These are phyloP conservation scores for Scomber scombrus DNA, from an alignment of 2,113 vertebrate genomes.

Conservation along the genomic window DNA sequence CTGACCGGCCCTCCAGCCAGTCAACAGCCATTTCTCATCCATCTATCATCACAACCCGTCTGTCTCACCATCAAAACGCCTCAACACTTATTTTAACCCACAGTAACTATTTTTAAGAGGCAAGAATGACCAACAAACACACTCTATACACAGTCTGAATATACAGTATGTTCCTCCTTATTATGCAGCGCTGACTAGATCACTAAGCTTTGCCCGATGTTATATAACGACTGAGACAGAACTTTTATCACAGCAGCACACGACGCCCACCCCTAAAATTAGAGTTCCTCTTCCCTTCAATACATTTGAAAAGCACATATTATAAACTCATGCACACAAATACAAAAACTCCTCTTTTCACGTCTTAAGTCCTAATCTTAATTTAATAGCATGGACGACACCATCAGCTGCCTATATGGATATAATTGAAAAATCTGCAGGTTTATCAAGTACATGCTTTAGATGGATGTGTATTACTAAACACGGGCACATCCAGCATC, in stretches of 20 bases:
- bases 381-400: neutral
- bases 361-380: no score
- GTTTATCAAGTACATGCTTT: neutral
- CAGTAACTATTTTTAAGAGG: neutral
- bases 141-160: neutral
- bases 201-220: neutral
- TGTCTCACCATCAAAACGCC: conserved; percentile 21
- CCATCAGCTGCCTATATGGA: neutral
- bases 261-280: neutral
- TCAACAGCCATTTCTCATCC: conserved; percentile 45
- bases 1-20: conserved; percentile 23
- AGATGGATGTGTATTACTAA: neutral
- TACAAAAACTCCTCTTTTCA: no score
- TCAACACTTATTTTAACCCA: neutral
- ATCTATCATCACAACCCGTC: conserved; percentile 37
- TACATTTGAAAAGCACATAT: neutral
- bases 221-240: neutral
- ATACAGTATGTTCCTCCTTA: neutral
- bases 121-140: neutral
- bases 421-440: conserved; percentile 1
- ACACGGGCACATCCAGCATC: neutral
- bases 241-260: neutral
- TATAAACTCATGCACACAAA: neutral
- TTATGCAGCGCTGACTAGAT: neutral
- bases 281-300: neutral